Percentiles rank a stretch among this genome's conserved stretches.
Conservation (phyloP, 2,113 vertebrate genomes). For the Tenrec ecaudatus region DNA sequence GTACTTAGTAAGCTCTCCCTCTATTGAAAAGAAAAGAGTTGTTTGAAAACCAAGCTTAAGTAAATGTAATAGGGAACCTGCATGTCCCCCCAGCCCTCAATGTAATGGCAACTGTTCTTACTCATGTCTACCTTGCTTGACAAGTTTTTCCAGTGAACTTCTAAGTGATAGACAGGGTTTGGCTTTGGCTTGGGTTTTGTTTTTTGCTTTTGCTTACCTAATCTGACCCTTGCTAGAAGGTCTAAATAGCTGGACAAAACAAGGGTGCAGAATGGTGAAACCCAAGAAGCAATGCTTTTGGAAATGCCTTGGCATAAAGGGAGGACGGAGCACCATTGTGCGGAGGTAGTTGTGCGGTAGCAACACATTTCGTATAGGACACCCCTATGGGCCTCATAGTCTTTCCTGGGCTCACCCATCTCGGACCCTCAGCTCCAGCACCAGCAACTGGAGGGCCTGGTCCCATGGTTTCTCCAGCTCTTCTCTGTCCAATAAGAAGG, state of each 20-base stretch:
- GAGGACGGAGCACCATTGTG: not conserved
- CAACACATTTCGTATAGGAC: no score
- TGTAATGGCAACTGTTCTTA: not conserved
- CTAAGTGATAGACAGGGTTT: not conserved
- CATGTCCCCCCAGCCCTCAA: not conserved
- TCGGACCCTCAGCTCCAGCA: not conserved
- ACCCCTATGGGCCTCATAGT: not conserved
- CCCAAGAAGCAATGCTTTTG: not conserved
- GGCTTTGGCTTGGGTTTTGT: no score
- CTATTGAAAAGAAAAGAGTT: not conserved
- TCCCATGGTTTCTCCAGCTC: not conserved
- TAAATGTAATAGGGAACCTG: not conserved
- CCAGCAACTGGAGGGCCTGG: not conserved
- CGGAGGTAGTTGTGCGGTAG: not conserved
- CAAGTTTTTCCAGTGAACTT: constrained; percentile 11
- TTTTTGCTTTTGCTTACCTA: not conserved
- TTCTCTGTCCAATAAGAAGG: not conserved
- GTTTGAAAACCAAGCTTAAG: constrained; percentile 33
- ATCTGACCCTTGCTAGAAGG: not conserved
- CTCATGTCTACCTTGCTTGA: not conserved
- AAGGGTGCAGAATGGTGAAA: not conserved
- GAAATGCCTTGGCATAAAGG: constrained; percentile 9
- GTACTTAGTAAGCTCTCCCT: not conserved
- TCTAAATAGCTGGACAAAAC: not conserved
- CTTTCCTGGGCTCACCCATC: not conserved